Conservation (phyloP, 2,797 vertebrate genomes). For the Hapalemur alaotrensis region DNA sequence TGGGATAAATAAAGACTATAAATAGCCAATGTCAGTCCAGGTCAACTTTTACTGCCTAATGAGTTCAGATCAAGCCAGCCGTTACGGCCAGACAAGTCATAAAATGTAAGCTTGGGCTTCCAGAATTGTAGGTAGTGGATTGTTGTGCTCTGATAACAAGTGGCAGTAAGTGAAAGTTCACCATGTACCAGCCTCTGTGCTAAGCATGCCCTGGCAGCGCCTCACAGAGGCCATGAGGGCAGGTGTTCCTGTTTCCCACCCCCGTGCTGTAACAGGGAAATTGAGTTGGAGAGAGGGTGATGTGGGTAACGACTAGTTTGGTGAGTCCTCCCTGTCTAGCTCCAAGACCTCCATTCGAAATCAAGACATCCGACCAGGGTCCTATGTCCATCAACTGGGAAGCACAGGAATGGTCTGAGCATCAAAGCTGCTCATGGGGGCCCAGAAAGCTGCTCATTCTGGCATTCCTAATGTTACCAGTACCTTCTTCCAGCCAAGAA, state of each 20-base stretch:
- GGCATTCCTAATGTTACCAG: rapidly evolving
- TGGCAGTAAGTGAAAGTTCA: rapidly evolving
- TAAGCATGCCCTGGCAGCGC: rapidly evolving
- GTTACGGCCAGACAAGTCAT: background rate
- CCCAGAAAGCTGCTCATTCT: no score
- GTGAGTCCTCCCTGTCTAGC: background rate
- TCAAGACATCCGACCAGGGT: no score
- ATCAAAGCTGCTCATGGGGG: rapidly evolving
- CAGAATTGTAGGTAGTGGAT: background rate
- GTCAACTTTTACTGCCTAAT: conserved; percentile 27
- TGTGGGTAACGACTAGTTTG: rapidly evolving
- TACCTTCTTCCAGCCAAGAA: background rate
- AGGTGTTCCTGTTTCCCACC: rapidly evolving
- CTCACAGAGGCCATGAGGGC: rapidly evolving
- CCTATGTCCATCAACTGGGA: rapidly evolving
- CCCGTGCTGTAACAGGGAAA: background rate
- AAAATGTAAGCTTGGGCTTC: background rate
- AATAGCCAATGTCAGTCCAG: conserved; percentile 1
- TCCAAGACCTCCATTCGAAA: background rate
- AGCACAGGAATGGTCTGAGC: rapidly evolving
- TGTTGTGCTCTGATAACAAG: rapidly evolving
- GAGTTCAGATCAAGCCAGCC: background rate
- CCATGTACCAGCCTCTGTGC: rapidly evolving
- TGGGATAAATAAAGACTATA: background rate
- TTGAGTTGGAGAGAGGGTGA: background rate